Conservation (phyloP, 2,797 vertebrate species). For the Euthynnus affinis region DNA sequence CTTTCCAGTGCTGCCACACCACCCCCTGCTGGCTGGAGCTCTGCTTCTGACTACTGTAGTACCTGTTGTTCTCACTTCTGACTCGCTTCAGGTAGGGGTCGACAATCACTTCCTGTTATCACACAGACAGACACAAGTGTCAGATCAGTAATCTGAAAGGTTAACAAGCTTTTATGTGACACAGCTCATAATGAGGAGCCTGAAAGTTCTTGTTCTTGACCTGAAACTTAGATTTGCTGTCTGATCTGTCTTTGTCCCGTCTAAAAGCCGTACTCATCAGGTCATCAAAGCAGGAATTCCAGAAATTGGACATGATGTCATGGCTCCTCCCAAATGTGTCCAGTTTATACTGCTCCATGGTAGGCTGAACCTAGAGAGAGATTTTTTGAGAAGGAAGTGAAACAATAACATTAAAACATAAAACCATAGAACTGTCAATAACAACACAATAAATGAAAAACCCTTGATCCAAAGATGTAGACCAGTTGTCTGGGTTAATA, state of each 20-base stretch:
- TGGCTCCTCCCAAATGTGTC: slow-evolving; percentile 96
- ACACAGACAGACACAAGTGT: slow-evolving; percentile 22
- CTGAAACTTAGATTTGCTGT: slow-evolving; percentile 91
- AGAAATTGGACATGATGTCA: slow-evolving; percentile 98
- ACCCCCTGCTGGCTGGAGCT: slow-evolving; percentile 88
- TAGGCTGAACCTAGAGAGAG: slow-evolving; percentile 90
- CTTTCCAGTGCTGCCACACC: slow-evolving; percentile 92
- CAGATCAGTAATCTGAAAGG: background rate
- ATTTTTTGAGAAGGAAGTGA: background rate
- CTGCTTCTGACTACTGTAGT: slow-evolving; percentile 88
- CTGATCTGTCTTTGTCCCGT: slow-evolving; percentile 86
- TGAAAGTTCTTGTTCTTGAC: slow-evolving; percentile 74
- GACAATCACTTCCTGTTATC: slow-evolving; percentile 89
- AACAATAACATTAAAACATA: background rate
- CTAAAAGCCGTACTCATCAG: slow-evolving; percentile 93
- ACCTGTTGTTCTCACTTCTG: slow-evolving; percentile 88
- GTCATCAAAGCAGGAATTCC: slow-evolving; percentile 97
- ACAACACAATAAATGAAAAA: background rate
- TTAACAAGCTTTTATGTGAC: background rate
- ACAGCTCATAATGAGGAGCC: background rate
- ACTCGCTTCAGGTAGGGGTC: slow-evolving; percentile 87
- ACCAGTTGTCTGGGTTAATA: background rate
- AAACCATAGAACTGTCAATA: background rate
- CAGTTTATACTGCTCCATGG: slow-evolving; percentile 94
- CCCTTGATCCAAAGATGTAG: background rate